phyloP scores from a whole-genome alignment of 2,888 invertebrate genomes.

The Drosophila macrothrix region DNA sequence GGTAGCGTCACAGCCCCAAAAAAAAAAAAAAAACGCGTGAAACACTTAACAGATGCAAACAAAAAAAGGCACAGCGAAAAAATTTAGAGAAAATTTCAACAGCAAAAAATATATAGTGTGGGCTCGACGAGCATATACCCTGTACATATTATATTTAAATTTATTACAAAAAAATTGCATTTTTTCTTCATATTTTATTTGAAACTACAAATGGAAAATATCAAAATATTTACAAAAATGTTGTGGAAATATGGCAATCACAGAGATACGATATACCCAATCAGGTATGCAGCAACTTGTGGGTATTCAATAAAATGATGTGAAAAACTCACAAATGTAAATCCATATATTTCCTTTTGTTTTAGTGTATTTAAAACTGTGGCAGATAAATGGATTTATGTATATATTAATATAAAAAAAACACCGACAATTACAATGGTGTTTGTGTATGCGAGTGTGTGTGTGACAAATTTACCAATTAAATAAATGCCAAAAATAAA shows the following conservation, averaged over 20 bases:
- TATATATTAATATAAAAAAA: constrained; percentile 55
- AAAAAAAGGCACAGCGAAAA: constrained; percentile 16
- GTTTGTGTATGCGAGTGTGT: constrained; percentile 17
- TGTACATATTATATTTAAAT: not conserved
- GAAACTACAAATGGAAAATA: not conserved
- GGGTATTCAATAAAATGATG: not conserved
- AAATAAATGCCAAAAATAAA: constrained; percentile 71
- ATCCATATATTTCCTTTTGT: not conserved
- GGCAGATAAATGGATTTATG: constrained; percentile 61
- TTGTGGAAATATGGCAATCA: not conserved
- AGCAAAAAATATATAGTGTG: constrained; percentile 5
- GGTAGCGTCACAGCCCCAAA: constrained; percentile 11
- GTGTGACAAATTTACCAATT: constrained; percentile 71
- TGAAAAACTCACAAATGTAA: not conserved
- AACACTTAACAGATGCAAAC: constrained; percentile 34
- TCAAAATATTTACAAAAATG: not conserved
- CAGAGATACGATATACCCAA: not conserved
- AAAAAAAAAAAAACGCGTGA: constrained; percentile 40
- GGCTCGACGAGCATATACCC: constrained; percentile 25
- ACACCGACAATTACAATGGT: constrained; percentile 39
- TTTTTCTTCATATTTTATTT: not conserved
- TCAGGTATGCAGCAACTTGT: not conserved
- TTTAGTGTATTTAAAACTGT: constrained; percentile 43
- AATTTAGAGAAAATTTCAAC: constrained; percentile 11
- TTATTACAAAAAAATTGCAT: not conserved